A percentile compares a stretch with the other conserved stretches of the same genome.
phyloP scores from a whole-genome alignment of 2,888 invertebrate species.

The Orchesellides sinensis region DNA sequence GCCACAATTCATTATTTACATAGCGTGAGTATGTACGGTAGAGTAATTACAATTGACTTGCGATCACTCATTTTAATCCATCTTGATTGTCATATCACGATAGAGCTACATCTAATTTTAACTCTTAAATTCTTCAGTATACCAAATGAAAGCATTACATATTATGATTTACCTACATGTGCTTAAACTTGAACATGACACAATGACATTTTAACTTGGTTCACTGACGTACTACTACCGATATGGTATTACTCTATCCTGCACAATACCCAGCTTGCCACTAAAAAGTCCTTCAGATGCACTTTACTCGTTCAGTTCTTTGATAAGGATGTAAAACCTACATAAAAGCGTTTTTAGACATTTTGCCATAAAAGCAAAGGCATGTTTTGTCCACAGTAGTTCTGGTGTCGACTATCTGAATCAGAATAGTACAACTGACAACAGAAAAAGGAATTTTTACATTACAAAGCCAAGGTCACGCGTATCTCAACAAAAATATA shows the following conservation, averaged over 20 bases:
- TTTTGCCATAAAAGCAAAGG: neutral
- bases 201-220: neutral
- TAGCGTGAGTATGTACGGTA: neutral
- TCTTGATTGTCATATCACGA: conserved; percentile 11
- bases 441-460: conserved; percentile 4
- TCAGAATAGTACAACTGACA: neutral
- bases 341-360: neutral
- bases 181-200: neutral
- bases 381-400: neutral
- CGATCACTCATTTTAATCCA: conserved; percentile 10
- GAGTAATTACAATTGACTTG: too few species aligned
- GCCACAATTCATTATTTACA: conserved; percentile 11
- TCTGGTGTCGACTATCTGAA: neutral
- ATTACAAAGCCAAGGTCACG: conserved; percentile 22
- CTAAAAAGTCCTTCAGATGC: conserved; percentile 10
- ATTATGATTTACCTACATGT: too few species aligned
- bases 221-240: neutral
- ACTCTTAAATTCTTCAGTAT: too few species aligned
- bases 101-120: neutral
- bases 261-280: neutral
- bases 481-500: conserved; percentile 13
- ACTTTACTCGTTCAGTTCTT: conserved; percentile 8
- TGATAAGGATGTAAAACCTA: conserved; percentile 22
- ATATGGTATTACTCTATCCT: neutral
- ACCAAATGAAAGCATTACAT: too few species aligned